phyloP scores from a whole-genome alignment of 1,140 invertebrate species.

The Ostrea denselamellosa region DNA sequence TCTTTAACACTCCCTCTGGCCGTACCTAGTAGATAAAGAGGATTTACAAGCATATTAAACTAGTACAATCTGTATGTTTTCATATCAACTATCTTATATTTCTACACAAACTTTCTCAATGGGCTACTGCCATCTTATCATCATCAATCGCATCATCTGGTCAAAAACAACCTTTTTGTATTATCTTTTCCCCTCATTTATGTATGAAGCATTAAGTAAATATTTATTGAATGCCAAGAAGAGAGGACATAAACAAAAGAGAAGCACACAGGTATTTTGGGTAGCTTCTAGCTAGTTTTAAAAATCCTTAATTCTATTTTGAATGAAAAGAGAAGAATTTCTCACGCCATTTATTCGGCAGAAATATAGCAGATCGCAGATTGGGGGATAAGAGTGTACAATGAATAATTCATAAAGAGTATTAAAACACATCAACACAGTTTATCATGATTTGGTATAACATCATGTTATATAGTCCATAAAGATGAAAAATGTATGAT shows the following conservation, averaged over 20 bases:
- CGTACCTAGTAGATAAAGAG: background rate
- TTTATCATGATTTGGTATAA: too few species aligned
- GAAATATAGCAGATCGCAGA: background rate
- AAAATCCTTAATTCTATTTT: constrained; percentile 17
- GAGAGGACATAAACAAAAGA: constrained; percentile 15
- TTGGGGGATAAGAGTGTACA: background rate
- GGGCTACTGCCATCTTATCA: background rate
- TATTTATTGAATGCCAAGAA: background rate
- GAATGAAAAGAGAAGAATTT: constrained; percentile 23
- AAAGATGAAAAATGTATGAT: too few species aligned
- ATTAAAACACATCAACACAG: too few species aligned
- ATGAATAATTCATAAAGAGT: constrained; percentile 9
- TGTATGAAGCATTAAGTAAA: background rate
- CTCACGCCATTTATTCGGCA: background rate
- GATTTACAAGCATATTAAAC: background rate
- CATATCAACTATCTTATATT: background rate
- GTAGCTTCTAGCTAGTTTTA: constrained; percentile 7
- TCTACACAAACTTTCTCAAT: constrained; percentile 5
- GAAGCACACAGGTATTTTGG: background rate
- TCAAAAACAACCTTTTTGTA: background rate
- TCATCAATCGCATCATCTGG: background rate
- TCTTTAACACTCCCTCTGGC: background rate
- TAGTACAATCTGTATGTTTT: background rate
- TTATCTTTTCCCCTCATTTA: background rate
- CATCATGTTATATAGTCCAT: too few species aligned